Evolutionary conservation across 2,888 invertebrate species (phyloP).

Genomic region (Stenodera caucasica): DNA sequence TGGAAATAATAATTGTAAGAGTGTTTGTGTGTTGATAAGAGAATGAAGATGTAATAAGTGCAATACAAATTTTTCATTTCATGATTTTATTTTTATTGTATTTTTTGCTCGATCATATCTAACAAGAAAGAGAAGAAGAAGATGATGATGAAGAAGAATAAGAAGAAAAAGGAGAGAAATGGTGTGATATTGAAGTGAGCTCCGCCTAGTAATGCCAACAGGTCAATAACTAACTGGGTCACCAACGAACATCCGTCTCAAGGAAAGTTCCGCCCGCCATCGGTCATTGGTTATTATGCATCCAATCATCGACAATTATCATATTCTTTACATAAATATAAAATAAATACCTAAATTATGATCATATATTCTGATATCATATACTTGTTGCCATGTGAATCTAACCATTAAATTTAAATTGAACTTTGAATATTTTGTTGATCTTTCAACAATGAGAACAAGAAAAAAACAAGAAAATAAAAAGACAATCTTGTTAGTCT

Average conservation of each 20-base stretch:
- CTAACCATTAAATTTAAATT: no score
- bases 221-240: constrained; percentile 53
- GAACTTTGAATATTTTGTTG: no score
- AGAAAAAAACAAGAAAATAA: neutral
- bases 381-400: no score
- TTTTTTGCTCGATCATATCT: no score
- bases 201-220: constrained; percentile 48
- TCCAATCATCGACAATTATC: constrained; percentile 48
- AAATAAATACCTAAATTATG: no score
- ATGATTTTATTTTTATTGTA: neutral
- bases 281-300: constrained; percentile 50
- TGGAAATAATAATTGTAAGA: neutral
- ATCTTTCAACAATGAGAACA: neutral
- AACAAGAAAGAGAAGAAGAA: no score
- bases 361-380: no score
- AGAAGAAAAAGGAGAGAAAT: neutral
- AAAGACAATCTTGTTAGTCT: constrained; percentile 3
- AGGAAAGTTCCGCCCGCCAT: constrained; percentile 47
- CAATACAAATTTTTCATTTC: constrained; percentile 2
- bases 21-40: constrained; percentile 7
- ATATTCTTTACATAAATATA: constrained; percentile 26
- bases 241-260: constrained; percentile 49
- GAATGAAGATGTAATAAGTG: neutral
- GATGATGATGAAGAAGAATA: no score
- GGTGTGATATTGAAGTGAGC: constrained; percentile 29